Evolutionary conservation across 1,140 invertebrate genomes (phyloP).

Genomic region (Aleiodes sp.): DNA sequence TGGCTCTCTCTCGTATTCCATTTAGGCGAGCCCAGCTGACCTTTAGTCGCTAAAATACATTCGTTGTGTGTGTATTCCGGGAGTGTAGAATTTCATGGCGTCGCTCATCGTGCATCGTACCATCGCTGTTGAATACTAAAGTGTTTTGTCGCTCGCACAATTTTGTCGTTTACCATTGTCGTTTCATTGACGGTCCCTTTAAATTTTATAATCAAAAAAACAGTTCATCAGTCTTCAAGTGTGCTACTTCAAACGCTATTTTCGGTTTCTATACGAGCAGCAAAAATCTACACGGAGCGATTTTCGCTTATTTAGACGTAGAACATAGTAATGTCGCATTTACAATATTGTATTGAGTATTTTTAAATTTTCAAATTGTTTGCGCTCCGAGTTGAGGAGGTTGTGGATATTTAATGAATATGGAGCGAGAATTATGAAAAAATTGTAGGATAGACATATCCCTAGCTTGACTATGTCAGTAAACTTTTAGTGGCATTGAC

Average conservation of each 20-base stretch:
- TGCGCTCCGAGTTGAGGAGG: no score
- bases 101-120: conserved; percentile 15
- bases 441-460: no score
- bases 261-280: background rate
- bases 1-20: background rate
- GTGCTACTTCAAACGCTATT: background rate
- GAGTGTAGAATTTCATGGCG: background rate
- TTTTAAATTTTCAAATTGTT: conserved; percentile 17
- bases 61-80: no score
- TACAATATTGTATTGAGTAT: conserved; percentile 27
- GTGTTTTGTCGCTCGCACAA: conserved; percentile 32
- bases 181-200: conserved; percentile 42
- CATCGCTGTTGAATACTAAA: background rate
- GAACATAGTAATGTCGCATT: conserved; percentile 1
- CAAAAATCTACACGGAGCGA: conserved; percentile 23
- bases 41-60: background rate
- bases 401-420: no score
- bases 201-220: conserved; percentile 35
- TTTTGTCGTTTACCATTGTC: conserved; percentile 33
- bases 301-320: conserved; percentile 49
- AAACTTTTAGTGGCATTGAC: no score
- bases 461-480: no score
- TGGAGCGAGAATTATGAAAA: no score
- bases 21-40: conserved; percentile 2
- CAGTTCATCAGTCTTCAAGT: no score